Evolutionary conservation across 2,888 invertebrate genomes (phyloP).

Genomic region (Troilus luridus): DNA sequence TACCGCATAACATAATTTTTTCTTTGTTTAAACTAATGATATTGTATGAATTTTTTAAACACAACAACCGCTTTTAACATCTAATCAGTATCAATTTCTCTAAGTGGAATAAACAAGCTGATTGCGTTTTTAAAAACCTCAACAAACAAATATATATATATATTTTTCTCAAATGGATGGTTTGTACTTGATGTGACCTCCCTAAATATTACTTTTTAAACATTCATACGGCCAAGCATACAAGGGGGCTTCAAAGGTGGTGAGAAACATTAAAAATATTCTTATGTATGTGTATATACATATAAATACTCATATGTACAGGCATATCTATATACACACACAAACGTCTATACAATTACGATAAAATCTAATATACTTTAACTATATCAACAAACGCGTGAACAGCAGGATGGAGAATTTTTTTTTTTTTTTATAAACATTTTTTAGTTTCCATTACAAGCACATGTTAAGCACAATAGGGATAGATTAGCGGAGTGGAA

Average conservation of each 20-base stretch:
- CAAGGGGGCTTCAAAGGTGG: constrained; percentile 60
- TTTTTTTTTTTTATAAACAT: not conserved
- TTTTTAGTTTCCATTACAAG: constrained; percentile 18
- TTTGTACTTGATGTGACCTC: constrained; percentile 64
- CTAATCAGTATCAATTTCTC: constrained; percentile 53
- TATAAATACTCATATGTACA: not conserved
- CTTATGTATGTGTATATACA: not conserved
- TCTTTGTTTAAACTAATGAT: constrained; percentile 62
- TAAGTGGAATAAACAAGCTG: constrained; percentile 62
- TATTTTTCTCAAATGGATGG: constrained; percentile 61
- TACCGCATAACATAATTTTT: constrained; percentile 52
- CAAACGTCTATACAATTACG: constrained; percentile 18
- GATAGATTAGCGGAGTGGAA: constrained; percentile 36
- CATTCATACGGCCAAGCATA: constrained; percentile 62
- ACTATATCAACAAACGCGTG: constrained; percentile 11
- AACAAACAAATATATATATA: constrained; percentile 63
- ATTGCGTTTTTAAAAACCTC: constrained; percentile 63
- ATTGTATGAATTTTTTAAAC: constrained; percentile 61
- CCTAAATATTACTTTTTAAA: constrained; percentile 57
- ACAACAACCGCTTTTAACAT: constrained; percentile 54
- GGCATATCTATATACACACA: not conserved
- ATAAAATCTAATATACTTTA: constrained; percentile 25
- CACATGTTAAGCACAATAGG: constrained; percentile 2
- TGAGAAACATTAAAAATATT: constrained; percentile 57
- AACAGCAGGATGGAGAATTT: constrained; percentile 11